These are phyloP conservation scores for Hemitrygon akajei DNA, from an alignment of 2,797 vertebrate genomes.

Conservation along the genomic window DNA sequence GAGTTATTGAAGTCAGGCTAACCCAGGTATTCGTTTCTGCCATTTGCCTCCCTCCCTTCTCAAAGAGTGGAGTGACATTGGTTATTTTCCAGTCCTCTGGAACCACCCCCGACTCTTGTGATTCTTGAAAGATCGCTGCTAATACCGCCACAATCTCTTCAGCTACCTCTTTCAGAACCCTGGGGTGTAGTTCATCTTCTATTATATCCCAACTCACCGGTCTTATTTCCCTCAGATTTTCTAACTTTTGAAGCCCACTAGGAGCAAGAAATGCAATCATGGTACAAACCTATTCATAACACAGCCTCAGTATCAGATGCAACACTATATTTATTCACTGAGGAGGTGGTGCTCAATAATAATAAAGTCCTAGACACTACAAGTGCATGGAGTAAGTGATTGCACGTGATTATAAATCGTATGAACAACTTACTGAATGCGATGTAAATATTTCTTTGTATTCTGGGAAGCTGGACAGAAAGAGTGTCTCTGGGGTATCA, in stretches of 20 bases:
- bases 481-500: conserved; percentile 69
- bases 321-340: not conserved
- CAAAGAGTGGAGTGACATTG: too few relatives aligned
- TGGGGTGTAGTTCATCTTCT: not conserved
- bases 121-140: too few relatives aligned
- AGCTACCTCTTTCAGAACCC: too few relatives aligned
- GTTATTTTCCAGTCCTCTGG: too few relatives aligned
- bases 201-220: not conserved
- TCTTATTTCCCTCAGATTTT: not conserved
- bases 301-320: not conserved
- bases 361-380: conserved; percentile 49
- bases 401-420: conserved; percentile 38
- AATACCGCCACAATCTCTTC: too few relatives aligned
- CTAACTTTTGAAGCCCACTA: not conserved
- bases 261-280: not conserved
- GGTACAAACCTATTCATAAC: not conserved
- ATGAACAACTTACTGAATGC: conserved; percentile 35
- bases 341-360: conserved; percentile 43
- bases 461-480: conserved; percentile 65
- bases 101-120: too few relatives aligned
- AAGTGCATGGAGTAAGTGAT: not conserved
- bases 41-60: too few relatives aligned
- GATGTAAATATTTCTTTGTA: conserved; percentile 65
- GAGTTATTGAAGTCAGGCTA: too few relatives aligned
- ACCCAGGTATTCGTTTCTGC: too few relatives aligned